phyloP scores from a whole-genome alignment of 2,888 invertebrate genomes.

The Cetonia aurata region DNA sequence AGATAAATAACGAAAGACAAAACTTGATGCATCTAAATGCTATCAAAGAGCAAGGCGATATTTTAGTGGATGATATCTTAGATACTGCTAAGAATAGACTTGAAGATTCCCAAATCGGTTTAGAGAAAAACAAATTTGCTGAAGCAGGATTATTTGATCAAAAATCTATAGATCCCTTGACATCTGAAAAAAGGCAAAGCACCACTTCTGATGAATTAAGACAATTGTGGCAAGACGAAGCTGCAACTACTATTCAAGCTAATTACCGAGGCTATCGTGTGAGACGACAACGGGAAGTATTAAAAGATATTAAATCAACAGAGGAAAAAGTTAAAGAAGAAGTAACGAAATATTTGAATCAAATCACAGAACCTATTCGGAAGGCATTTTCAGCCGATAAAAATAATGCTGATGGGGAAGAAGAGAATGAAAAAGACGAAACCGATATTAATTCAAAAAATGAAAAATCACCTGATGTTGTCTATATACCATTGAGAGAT shows the following conservation, averaged over 20 bases:
- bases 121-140: conserved; percentile 29
- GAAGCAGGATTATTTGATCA: conserved; percentile 18
- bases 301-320: not conserved
- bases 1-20: not conserved
- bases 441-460: conserved; percentile 25
- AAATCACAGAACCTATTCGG: conserved; percentile 45
- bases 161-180: conserved; percentile 28
- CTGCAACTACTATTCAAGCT: conserved; percentile 48
- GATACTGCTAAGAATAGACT: conserved; percentile 34
- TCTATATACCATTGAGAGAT: conserved; percentile 52
- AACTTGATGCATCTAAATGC: not conserved
- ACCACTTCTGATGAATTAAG: conserved; percentile 28
- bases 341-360: conserved; percentile 40
- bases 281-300: conserved; percentile 18
- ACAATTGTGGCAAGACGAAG: conserved; percentile 34
- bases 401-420: not conserved
- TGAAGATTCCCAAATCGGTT: conserved; percentile 17
- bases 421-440: conserved; percentile 20
- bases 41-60: conserved; percentile 27
- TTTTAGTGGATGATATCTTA: conserved; percentile 30
- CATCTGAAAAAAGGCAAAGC: conserved; percentile 35
- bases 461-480: conserved; percentile 46
- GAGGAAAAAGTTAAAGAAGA: conserved; percentile 35
- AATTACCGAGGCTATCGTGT: conserved; percentile 45
- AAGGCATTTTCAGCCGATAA: conserved; percentile 42